A percentile compares a stretch with the other conserved stretches of the same genome.
Evolutionary conservation across 2,888 invertebrate species (phyloP).

Genomic region (Penaeus monodon): DNA sequence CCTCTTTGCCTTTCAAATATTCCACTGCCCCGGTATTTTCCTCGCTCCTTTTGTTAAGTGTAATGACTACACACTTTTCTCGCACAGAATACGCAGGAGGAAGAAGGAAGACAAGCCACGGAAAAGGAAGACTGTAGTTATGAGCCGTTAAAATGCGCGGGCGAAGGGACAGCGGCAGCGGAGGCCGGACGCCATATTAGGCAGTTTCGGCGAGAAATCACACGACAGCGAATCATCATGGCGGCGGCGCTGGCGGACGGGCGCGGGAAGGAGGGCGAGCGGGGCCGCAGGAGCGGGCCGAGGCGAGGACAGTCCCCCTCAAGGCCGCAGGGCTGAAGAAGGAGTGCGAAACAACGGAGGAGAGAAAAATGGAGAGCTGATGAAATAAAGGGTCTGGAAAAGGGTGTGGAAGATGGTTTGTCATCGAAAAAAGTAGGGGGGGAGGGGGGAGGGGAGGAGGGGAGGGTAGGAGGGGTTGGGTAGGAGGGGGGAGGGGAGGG

Average conservation of each 20-base stretch:
- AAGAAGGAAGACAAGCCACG: too few species aligned
- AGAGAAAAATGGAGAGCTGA: not conserved
- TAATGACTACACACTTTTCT: too few species aligned
- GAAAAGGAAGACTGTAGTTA: too few species aligned
- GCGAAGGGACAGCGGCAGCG: not conserved
- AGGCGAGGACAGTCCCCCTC: too few species aligned
- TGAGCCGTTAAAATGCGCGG: too few species aligned
- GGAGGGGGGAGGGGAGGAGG: not conserved
- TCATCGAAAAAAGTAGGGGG: not conserved
- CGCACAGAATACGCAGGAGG: too few species aligned
- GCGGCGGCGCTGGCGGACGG: slow-evolving; percentile 17
- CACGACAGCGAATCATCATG: slow-evolving; percentile 30
- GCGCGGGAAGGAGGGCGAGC: not conserved
- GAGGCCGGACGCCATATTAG: slow-evolving; percentile 30
- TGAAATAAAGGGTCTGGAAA: not conserved
- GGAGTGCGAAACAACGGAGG: not conserved
- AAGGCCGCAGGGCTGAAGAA: not conserved
- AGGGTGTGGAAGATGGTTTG: not conserved
- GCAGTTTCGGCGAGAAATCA: slow-evolving; percentile 37
- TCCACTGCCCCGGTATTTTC: too few species aligned
- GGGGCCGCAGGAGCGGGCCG: not conserved
- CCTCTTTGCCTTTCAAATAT: too few species aligned
- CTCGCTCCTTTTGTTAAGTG: too few species aligned
- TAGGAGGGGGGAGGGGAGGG: not conserved
- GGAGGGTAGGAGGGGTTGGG: not conserved